These are phyloP conservation scores for Tragelaphus strepsiceros DNA, from an alignment of 2,113 vertebrate genomes.

Conservation along the genomic window DNA sequence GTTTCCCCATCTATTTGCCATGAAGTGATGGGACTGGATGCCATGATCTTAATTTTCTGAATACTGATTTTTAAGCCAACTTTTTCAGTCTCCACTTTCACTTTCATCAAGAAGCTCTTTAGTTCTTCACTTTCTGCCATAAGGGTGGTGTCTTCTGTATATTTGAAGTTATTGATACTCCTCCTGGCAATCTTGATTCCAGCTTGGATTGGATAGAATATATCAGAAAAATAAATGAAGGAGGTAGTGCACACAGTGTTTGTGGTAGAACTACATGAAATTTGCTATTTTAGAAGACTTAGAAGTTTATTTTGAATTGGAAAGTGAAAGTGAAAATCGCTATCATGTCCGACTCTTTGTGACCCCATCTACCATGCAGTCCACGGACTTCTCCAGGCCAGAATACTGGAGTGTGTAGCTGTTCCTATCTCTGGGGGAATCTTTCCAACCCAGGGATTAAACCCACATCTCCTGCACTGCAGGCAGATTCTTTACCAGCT, in stretches of 20 bases:
- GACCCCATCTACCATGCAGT: background rate
- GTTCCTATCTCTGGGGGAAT: background rate
- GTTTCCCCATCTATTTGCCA: background rate
- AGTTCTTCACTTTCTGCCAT: background rate
- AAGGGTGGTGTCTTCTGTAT: background rate
- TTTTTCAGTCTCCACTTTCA: background rate
- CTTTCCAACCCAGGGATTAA: background rate
- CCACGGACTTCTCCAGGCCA: background rate
- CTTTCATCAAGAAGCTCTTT: background rate
- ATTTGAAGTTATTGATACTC: background rate
- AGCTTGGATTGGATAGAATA: background rate
- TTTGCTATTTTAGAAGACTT: background rate
- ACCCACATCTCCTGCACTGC: background rate
- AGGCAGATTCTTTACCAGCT: background rate
- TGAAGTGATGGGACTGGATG: background rate
- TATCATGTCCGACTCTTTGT: fast-evolving
- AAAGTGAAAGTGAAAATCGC: background rate
- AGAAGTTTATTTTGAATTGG: background rate
- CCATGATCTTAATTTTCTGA: background rate
- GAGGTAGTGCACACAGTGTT: background rate
- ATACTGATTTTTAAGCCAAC: background rate
- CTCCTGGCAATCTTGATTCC: background rate
- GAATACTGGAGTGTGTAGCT: background rate
- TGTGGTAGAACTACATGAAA: background rate
- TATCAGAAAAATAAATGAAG: background rate